A percentile compares a stretch with the other conserved stretches of the same genome.
phyloP scores from a whole-genome alignment of 2,797 vertebrate species.

The Sylvia borin region DNA sequence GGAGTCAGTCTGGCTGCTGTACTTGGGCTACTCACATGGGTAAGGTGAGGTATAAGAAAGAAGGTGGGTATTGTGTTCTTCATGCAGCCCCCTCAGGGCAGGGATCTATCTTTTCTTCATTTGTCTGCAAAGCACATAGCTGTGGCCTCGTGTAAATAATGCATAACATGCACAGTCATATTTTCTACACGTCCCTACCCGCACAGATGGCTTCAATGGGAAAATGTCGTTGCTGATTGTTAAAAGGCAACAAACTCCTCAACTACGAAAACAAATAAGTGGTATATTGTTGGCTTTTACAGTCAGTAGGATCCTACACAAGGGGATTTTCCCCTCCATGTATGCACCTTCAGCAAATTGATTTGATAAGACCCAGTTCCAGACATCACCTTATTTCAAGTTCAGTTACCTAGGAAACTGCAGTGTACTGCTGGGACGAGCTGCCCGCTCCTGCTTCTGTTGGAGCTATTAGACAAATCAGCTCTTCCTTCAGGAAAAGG shows the following conservation, averaged over 20 bases:
- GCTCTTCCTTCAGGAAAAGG: constrained; percentile 53
- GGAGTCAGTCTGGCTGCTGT: not conserved
- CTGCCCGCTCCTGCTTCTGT: constrained; percentile 61
- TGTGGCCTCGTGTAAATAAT: constrained; percentile 51
- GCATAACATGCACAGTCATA: constrained; percentile 35
- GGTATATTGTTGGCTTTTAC: not conserved
- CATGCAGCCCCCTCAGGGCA: not conserved
- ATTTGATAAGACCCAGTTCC: constrained; percentile 66
- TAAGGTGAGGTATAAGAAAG: not conserved
- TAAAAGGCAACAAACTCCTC: constrained; percentile 22
- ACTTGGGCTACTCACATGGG: accelerated
- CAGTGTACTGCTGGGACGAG: constrained; percentile 73
- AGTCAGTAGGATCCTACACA: not conserved
- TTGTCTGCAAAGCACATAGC: constrained; percentile 40
- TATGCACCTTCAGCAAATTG: constrained; percentile 65
- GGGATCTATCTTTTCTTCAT: constrained; percentile 7
- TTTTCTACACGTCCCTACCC: constrained; percentile 4
- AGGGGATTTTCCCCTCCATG: not conserved
- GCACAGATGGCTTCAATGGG: constrained; percentile 32
- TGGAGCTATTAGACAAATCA: constrained; percentile 70
- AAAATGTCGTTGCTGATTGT: constrained; percentile 15
- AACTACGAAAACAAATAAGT: not conserved
- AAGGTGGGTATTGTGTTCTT: not conserved
- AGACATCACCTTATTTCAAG: constrained; percentile 75
- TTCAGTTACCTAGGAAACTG: constrained; percentile 80